Evolutionary conservation across 2,797 vertebrate species (phyloP).

Genomic region (Brachyalestes nurse): DNA sequence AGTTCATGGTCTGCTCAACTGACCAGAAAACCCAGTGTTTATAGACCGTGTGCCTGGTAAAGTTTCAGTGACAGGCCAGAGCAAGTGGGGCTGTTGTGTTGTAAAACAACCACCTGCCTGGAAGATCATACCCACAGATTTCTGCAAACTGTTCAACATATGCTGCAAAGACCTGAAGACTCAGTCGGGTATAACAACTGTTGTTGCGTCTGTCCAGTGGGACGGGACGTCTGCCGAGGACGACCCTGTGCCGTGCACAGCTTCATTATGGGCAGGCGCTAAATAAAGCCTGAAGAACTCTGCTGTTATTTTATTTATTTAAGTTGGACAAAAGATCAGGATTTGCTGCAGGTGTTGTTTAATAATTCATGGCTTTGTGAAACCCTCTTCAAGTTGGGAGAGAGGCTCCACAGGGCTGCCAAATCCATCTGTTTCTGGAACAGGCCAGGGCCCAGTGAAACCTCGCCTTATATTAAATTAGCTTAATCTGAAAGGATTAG

Average conservation of each 20-base stretch:
- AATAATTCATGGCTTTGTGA: constrained; percentile 64
- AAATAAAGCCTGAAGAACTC: constrained; percentile 52
- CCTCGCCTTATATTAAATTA: constrained; percentile 40
- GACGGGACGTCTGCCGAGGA: constrained; percentile 47
- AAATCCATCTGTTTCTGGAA: constrained; percentile 56
- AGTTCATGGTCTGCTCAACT: constrained; percentile 5
- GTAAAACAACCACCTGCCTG: constrained; percentile 39
- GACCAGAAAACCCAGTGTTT: constrained; percentile 29
- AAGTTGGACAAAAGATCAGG: constrained; percentile 60
- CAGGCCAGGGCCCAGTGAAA: constrained; percentile 10
- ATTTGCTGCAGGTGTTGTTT: constrained; percentile 65
- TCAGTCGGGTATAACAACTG: constrained; percentile 51
- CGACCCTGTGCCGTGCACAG: constrained; percentile 19
- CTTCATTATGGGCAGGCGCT: constrained; percentile 53
- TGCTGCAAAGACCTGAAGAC: constrained; percentile 47
- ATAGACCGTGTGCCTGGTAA: neutral
- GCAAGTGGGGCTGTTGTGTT: constrained; percentile 11
- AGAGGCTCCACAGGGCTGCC: constrained; percentile 44
- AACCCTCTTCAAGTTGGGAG: constrained; percentile 44
- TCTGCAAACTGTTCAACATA: constrained; percentile 53
- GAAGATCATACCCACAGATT: constrained; percentile 43
- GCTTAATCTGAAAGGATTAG: constrained; percentile 38
- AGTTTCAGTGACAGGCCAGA: constrained; percentile 15
- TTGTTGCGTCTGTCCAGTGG: constrained; percentile 55
- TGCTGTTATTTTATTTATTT: constrained; percentile 20